Evolutionary conservation across 2,888 invertebrate species (phyloP), one percentile per base, ranked within the genome.

Genomic region (Agrotis segetum): DNA sequence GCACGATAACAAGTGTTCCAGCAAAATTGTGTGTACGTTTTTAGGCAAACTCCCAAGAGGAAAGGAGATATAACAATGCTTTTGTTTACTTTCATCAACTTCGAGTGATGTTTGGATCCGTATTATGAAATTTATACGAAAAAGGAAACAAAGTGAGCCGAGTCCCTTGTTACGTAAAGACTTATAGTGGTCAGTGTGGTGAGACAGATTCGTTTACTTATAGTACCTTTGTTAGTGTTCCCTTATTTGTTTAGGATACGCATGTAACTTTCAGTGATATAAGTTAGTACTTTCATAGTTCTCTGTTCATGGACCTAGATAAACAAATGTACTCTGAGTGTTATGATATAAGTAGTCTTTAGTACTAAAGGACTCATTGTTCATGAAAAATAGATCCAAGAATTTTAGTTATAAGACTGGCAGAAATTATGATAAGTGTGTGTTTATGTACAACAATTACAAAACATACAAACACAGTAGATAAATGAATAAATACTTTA

Each of bases 11-110:
- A 88, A 88, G 88, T 85, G 84, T 84, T 87, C 81, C 71, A 79
- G 79, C 77, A 74, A 88, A 85, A 90, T 87, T 87, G 85, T 88
- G 84, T 88, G 83, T 85, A 79, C 83, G 83, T 88, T 89, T 89
- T 88, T 85, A 87, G 87, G 85, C 73, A 87, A 83, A 82, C 65
- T 79, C 78, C 81, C 78, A 58, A 80, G 83, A 77, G 86, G 80
- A 76, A 84, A 84, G 81, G 84, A 85, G 82, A 83, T 85, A 82
- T 87, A 88, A 89, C 89, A 88, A 89, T 85, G 87, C 84, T 82
- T 81, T 87, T 88, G 89, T 88, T 88, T 88, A 88, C 88, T 88
- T 86, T 88, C 87, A 86, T 87, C 89, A 87, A 77, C 46, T 74
- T 80, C 78, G 88, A 85, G 85, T 85, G 85, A 85, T 86, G 87